Base-by-base conservation (phyloP, 2,113 vertebrate species). In the Numenius arquata region DNA sequence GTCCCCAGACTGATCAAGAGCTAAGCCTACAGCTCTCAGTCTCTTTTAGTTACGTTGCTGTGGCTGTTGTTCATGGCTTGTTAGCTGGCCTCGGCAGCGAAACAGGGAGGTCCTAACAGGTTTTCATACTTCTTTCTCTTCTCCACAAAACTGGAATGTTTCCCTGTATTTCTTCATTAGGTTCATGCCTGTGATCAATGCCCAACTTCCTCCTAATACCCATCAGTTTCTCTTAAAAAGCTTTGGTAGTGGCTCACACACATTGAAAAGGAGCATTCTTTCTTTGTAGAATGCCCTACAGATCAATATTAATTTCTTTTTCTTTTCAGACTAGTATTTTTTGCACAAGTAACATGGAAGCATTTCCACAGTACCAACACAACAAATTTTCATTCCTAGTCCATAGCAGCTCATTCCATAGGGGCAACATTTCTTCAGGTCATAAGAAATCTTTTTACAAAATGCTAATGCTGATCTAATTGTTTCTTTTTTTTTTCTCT, bases 1-100 rank as follows among this genome's bases (percentile, higher is more conserved):
- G n/a, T 85, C 83, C 85, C 66, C 77, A 90, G 45, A 68, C 74
- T 79, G 81, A 90, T 76, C 63, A 95, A 89, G 61, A 91, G 20
- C 74, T 96, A 84, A 89, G 43, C 72, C 47, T 77, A 43, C 80
- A 82, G 27, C 9, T 56, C 41, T 84, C 71, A 41, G 29, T 53
- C 47, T 74, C 65, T 84, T 79, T 40, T 11, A 53, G 55, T 72
- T 65, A 38, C 21, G 6, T 38, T 79, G 71, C 41, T 22, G 45
- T 63, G 68, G 61, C 56, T 94, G 63, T 27, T 41, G 68, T 70
- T 82, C 73, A 34, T 67, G 41, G 23, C 14, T 59, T 79, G 29
- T 62, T 85, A 86, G 27, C 36, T 82, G 88, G 22, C 36, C 72
- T 80, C n/a, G 0, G 66, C 53, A 93, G 58, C 5, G 38, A 83